Evolutionary conservation across 2,113 vertebrate genomes (phyloP), one percentile per base, ranked within the genome.

Genomic region (Australoheros scitulus): DNA sequence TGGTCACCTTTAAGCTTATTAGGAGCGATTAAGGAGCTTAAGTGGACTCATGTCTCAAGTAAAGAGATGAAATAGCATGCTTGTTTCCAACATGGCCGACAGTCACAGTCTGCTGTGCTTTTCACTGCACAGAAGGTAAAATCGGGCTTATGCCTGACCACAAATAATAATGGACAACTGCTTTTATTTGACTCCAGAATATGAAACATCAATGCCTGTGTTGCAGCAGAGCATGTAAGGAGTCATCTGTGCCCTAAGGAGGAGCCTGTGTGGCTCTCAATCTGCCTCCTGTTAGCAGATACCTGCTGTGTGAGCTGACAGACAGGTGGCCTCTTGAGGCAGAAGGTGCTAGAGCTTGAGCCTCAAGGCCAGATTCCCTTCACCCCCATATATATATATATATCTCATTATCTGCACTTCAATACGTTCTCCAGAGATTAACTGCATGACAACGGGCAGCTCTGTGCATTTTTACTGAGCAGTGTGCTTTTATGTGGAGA

Each of bases 1-100:
- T 38, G 86, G 83, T 79, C 83, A 86, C 87, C 83, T 91, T 89
- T 93, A 93, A 93, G 91, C 93, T 92, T 78, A 92, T 95, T 91
- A 91, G 65, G 32, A 14, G 84, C 5, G 86, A 93, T 94, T 93
- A 94, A 77, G 86, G 58, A 78, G 89, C 84, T 93, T 92, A 88
- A 83, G 81, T 18, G 24, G 74, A 82, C 83, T 88, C 77, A 88
- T 57, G 84, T 82, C 85, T 87, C 24, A 7, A 82, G 86, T 81
- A 70, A 78, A 83, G 81, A 82, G 91, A 88, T 88, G 89, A 89
- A 92, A 91, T 32, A 17, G 77, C 87, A 18, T 55, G 81, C 82
- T 64, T 63, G 61, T 76, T 89, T 83, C 76, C 24, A 85, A 36
- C 5, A 47, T 32, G 58, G 41, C 41, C 32, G 29, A 18, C 0